Evolutionary conservation across 2,797 vertebrate genomes (phyloP).

Genomic region (Premnoplex brunnescens): DNA sequence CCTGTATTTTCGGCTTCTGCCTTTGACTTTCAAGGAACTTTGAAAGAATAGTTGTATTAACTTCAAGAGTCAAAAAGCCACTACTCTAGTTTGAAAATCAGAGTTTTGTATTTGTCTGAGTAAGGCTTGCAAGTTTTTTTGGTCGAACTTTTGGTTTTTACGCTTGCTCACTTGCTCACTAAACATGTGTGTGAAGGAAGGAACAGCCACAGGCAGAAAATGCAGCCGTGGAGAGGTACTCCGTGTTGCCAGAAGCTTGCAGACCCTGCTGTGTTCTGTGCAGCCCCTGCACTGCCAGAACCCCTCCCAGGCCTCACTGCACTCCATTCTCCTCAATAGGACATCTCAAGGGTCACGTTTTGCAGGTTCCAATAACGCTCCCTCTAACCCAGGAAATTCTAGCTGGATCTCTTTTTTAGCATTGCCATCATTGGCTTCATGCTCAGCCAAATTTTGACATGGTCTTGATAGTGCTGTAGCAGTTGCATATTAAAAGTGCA

Average conservation of each 20-base stretch:
- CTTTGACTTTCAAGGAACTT: background rate
- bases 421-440: background rate
- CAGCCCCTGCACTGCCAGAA: background rate
- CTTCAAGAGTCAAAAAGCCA: background rate
- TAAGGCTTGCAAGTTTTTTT: background rate
- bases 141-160: background rate
- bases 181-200: fast-evolving
- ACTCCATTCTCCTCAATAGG: background rate
- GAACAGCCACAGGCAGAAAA: background rate
- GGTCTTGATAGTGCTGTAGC: background rate
- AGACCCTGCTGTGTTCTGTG: background rate
- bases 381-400: background rate
- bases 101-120: background rate
- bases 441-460: background rate
- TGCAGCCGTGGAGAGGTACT: background rate
- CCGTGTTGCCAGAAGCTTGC: background rate
- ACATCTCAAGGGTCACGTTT: background rate
- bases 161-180: background rate
- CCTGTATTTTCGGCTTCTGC: background rate
- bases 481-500: background rate
- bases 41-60: background rate
- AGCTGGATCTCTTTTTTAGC: background rate
- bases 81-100: background rate
- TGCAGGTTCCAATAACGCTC: background rate
- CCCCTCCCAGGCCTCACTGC: background rate